These are phyloP conservation scores for Boulengeromyrus knoepffleri DNA, from an alignment of 2,113 vertebrate genomes.

Conservation along the genomic window DNA sequence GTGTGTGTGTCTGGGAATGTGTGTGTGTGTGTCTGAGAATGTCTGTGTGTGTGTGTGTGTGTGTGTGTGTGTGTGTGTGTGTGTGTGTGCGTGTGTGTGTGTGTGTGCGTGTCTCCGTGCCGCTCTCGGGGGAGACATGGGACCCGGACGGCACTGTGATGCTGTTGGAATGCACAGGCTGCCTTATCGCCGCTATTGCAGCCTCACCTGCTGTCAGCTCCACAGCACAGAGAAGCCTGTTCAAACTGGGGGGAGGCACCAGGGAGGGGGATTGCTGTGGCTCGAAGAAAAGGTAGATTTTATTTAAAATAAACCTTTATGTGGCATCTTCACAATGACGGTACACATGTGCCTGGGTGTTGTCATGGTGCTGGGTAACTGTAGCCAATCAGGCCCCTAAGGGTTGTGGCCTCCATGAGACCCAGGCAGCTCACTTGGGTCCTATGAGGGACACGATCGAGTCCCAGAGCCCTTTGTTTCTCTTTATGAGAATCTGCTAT, in stretches of 20 bases:
- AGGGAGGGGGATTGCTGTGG: background rate
- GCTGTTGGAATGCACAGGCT: background rate
- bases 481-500: background rate
- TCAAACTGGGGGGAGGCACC: background rate
- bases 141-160: no score
- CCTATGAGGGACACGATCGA: background rate
- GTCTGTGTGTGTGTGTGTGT: background rate
- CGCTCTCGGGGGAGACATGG: background rate
- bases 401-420: background rate
- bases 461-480: background rate
- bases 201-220: background rate
- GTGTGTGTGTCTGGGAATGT: background rate
- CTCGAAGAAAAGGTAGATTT: background rate
- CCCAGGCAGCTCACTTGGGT: background rate
- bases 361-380: background rate
- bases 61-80: background rate
- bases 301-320: background rate
- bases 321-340: background rate
- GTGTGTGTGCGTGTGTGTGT: no score
- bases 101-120: background rate
- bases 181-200: background rate
- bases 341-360: background rate
- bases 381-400: background rate
- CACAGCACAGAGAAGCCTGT: background rate
- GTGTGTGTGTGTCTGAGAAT: background rate